These are phyloP conservation scores for Napeogenes sylphis DNA, from an alignment of 2,888 invertebrate genomes.

Conservation along the genomic window DNA sequence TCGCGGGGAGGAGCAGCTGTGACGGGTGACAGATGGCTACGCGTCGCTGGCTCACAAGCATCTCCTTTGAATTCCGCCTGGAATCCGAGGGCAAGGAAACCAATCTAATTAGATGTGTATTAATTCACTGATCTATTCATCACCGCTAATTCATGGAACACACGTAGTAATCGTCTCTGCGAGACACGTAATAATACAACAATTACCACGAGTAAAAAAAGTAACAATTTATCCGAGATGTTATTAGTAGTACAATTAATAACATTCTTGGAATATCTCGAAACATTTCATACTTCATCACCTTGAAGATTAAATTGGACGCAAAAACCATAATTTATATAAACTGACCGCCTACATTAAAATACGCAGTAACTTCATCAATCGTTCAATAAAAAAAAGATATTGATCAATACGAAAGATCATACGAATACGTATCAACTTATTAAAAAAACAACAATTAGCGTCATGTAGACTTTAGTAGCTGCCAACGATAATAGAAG, in stretches of 20 bases:
- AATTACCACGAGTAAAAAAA: no score
- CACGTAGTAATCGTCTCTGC: constrained; percentile 1
- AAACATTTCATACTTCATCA: no score
- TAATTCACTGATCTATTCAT: constrained; percentile 53
- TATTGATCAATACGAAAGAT: constrained; percentile 21
- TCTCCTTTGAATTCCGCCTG: constrained; percentile 55
- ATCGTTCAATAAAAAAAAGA: constrained; percentile 11
- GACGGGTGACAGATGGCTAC: constrained; percentile 72
- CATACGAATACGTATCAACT: constrained; percentile 24
- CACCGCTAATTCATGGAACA: constrained; percentile 28
- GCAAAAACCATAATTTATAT: no score
- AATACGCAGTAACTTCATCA: constrained; percentile 2
- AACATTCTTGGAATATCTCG: no score
- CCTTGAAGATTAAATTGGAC: no score
- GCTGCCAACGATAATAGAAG: constrained; percentile 30
- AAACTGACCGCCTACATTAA: not conserved
- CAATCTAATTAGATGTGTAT: constrained; percentile 64
- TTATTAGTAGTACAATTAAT: no score
- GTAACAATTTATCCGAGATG: no score
- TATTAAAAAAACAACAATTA: constrained; percentile 28
- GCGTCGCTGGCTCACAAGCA: constrained; percentile 58
- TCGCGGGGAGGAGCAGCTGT: constrained; percentile 53
- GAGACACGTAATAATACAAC: no score
- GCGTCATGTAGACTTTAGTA: constrained; percentile 31
- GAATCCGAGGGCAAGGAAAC: constrained; percentile 51